These are phyloP conservation scores for Thermophis baileyi DNA, from an alignment of 2,113 vertebrate species.

Conservation along the genomic window DNA sequence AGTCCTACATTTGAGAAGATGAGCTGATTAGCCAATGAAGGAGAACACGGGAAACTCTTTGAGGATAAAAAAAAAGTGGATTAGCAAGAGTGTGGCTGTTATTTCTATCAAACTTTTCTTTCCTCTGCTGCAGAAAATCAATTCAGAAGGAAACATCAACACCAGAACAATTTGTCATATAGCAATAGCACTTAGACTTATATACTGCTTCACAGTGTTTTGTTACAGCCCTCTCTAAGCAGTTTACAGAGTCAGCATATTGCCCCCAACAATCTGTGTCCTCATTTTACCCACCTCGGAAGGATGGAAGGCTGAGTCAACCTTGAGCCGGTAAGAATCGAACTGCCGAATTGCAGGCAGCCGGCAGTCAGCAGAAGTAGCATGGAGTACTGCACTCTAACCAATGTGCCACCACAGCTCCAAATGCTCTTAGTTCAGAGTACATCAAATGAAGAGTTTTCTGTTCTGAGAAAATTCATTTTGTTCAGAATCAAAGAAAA, in stretches of 20 bases:
- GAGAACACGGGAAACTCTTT: conserved; percentile 4
- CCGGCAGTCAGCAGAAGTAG: too few relatives aligned
- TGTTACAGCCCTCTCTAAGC: too few relatives aligned
- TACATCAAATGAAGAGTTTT: conserved; percentile 4
- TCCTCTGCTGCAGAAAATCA: neutral
- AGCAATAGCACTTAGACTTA: too few relatives aligned
- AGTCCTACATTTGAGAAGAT: conserved; percentile 2
- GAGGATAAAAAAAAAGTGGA: conserved; percentile 7
- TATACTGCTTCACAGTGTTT: too few relatives aligned
- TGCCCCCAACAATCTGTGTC: too few relatives aligned
- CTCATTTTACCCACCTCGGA: too few relatives aligned
- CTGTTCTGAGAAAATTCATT: conserved; percentile 5
- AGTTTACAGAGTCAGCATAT: too few relatives aligned
- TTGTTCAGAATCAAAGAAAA: neutral
- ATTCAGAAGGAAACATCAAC: neutral
- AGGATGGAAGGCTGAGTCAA: too few relatives aligned
- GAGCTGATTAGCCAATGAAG: conserved; percentile 11
- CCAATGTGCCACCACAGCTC: too few relatives aligned
- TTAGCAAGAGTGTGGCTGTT: neutral
- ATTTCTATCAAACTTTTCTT: neutral
- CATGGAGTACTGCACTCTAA: too few relatives aligned
- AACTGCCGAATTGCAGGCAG: too few relatives aligned
- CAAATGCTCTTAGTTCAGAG: conserved; percentile 2
- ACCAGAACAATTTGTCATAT: neutral
- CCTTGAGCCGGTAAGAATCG: too few relatives aligned